These are phyloP conservation scores for Trematomus loennbergii DNA, from an alignment of 2,113 vertebrate genomes.

Conservation along the genomic window DNA sequence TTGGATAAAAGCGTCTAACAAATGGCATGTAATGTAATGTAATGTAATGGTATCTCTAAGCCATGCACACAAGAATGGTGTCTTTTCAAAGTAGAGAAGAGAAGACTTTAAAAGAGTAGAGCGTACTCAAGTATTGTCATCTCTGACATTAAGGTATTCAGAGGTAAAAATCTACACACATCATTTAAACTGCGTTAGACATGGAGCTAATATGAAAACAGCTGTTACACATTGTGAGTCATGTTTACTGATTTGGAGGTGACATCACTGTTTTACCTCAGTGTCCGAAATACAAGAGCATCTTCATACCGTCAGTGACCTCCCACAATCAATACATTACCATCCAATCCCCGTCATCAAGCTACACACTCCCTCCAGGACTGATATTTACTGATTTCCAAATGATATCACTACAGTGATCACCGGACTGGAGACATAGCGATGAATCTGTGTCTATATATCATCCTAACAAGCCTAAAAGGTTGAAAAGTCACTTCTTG, in stretches of 20 bases:
- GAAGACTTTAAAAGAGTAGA: neutral
- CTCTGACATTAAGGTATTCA: neutral
- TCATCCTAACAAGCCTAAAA: neutral
- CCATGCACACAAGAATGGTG: neutral
- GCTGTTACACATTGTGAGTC: slow-evolving; percentile 11
- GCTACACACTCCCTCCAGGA: neutral
- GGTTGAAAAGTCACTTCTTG: neutral
- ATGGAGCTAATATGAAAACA: neutral
- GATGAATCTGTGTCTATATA: neutral
- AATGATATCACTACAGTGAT: slow-evolving; percentile 25
- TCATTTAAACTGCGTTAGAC: neutral
- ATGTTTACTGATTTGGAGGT: slow-evolving; percentile 5
- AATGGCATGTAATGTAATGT: too few relatives aligned
- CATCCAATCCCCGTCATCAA: neutral
- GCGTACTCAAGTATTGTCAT: neutral
- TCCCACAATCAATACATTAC: slow-evolving; percentile 30
- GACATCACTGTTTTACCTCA: slow-evolving; percentile 6
- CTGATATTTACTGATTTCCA: neutral
- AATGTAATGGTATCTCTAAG: neutral
- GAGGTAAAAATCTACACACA: neutral
- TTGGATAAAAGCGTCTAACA: too few relatives aligned
- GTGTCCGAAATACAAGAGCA: neutral
- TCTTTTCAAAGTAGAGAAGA: neutral
- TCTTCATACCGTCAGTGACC: slow-evolving; percentile 1
- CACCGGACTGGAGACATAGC: neutral